Evolutionary conservation across 2,797 vertebrate species (phyloP).

Genomic region (Urocyon cinereoargenteus): DNA sequence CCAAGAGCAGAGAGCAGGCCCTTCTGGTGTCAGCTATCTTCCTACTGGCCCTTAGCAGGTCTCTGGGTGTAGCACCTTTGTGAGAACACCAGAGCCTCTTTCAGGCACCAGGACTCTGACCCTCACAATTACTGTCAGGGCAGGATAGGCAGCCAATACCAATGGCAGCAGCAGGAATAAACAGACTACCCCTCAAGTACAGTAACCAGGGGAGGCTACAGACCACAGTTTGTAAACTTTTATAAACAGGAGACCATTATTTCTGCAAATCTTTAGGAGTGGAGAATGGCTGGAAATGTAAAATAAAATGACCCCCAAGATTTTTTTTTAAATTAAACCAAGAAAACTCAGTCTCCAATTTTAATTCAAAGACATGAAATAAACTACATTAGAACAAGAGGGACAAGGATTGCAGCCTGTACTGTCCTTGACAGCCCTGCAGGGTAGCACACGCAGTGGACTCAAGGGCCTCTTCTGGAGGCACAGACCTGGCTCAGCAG

Average conservation of each 20-base stretch:
- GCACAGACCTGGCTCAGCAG: background rate
- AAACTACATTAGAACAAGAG: background rate
- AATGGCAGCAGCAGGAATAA: background rate
- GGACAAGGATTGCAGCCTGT: background rate
- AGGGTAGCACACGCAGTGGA: fast-evolving
- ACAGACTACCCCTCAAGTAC: background rate
- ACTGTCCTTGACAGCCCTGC: background rate
- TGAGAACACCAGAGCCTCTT: background rate
- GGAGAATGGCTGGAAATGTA: background rate
- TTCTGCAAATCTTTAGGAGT: background rate
- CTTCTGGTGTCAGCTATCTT: background rate
- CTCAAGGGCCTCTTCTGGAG: background rate
- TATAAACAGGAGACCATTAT: background rate
- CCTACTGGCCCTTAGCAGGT: fast-evolving
- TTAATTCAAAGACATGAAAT: background rate
- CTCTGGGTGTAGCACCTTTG: background rate
- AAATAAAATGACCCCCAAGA: background rate
- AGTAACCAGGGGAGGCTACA: background rate
- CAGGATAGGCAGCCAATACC: too few species aligned
- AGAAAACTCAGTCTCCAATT: background rate
- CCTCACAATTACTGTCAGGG: background rate
- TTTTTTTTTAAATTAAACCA: background rate
- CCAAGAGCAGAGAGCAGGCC: background rate
- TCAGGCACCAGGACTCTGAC: background rate
- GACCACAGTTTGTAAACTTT: background rate